Base-by-base conservation (phyloP, 2,797 vertebrate genomes). In the Gallirallus australis region DNA sequence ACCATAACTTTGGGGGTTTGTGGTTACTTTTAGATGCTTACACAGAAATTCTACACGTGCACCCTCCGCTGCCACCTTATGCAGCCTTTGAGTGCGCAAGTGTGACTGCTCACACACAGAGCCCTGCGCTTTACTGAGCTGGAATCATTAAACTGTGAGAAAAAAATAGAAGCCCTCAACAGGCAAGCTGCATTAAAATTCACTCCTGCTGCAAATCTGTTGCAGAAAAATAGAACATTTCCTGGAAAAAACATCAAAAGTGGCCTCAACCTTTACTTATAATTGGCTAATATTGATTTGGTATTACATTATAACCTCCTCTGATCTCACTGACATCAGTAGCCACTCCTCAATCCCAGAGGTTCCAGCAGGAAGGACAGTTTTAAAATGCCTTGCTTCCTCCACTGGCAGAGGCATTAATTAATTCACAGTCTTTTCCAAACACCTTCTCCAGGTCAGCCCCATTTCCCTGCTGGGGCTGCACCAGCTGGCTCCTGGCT, bases 211-310 rank as follows among this genome's bases (percentile, higher is more conserved):
- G 70, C 71, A 89, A 93, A 73, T 40, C 33, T 79, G n/a, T 30
- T 72, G 83, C 61, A 88, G 89, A 87, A 95, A 96, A 95, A 83
- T 47, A 92, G 68, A 91, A 87, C 57, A 61, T 83, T 85, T 93
- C 72, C 61, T 93, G 65, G 56, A 73, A 94, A 92, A 94, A 89
- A 14, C 79, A 94, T 81, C 64, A 87, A 92, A 94, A 95, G 57
- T 59, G 82, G 83, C 65, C 79, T 93, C 95, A 90, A 25, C 69
- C 90, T 96, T 93, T 87, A 85, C 75, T 81, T 92, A 92, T 92
- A 95, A 96, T 91, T 95, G 92, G 92, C 92, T 96, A 85, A 93
- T 95, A 97, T 94, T 96, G 93, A 92, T 97, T 81, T 45, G 78
- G 78, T 96, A 94, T 90, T 93, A 92, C 89, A 94, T 88, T 89